These are phyloP conservation scores for Plecotus auritus DNA, from an alignment of 2,113 vertebrate genomes.

Conservation along the genomic window DNA sequence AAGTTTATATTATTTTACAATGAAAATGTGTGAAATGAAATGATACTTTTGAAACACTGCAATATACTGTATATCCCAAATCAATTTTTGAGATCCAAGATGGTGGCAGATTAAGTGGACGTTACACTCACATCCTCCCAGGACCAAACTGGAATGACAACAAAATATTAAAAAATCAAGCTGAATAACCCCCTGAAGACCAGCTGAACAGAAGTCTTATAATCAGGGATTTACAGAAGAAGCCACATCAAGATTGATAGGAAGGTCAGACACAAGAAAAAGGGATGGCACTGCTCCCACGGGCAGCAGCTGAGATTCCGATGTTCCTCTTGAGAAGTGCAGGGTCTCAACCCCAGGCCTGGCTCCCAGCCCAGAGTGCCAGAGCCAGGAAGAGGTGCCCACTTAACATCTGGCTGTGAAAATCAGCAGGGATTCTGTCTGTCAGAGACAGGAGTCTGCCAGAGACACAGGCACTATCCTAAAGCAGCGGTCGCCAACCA, in stretches of 20 bases:
- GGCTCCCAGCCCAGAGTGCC: neutral
- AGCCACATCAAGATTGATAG: neutral
- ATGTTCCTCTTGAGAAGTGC: neutral
- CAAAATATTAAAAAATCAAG: neutral
- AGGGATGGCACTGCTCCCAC: neutral
- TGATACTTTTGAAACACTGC: neutral
- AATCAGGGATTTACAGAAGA: neutral
- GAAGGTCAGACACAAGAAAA: neutral
- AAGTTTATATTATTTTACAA: neutral
- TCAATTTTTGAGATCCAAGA: neutral
- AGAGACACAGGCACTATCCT: neutral
- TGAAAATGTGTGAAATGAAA: constrained; percentile 31
- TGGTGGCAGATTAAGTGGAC: neutral
- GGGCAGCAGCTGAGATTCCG: neutral
- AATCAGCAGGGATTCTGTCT: neutral
- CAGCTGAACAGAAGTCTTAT: neutral
- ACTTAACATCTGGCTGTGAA: neutral
- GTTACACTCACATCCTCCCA: neutral
- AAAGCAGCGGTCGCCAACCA: too few species aligned
- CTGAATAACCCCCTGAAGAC: neutral
- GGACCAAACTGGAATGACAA: neutral
- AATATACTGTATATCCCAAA: neutral
- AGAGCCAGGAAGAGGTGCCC: neutral
- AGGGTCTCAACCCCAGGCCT: neutral
- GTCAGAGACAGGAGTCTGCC: neutral